These are phyloP conservation scores for Zele albiditarsus DNA, from an alignment of 2,888 invertebrate species.

Conservation along the genomic window DNA sequence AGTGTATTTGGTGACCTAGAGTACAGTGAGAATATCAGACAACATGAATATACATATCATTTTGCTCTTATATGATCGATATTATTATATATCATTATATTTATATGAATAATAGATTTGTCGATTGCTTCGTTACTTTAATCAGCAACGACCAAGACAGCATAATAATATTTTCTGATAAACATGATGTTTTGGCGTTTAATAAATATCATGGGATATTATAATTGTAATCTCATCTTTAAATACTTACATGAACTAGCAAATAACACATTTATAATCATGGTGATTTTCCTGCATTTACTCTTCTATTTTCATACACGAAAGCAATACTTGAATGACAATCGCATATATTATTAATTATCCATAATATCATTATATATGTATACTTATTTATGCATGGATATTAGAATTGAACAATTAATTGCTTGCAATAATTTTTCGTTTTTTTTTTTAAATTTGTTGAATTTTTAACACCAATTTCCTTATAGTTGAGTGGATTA, in stretches of 20 bases:
- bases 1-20: constrained; percentile 67
- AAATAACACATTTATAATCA: not conserved
- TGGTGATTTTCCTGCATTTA: not conserved
- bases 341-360: not conserved
- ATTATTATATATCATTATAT: not conserved
- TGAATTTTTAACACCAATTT: not conserved
- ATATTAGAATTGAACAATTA: not conserved
- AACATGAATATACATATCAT: constrained; percentile 59
- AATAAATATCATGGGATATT: not conserved
- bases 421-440: not conserved
- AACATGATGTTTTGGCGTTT: not conserved
- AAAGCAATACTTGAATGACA: not conserved
- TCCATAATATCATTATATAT: not conserved
- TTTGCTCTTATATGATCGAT: constrained; percentile 46
- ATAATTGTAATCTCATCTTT: not conserved
- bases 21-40: constrained; percentile 65
- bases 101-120: not conserved
- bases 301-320: not conserved
- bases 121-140: not conserved
- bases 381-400: not conserved
- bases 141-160: not conserved
- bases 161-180: not conserved
- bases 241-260: not conserved
- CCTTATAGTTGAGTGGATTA: not conserved
- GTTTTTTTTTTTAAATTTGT: not conserved